A percentile compares a stretch with the other conserved stretches of the same genome.
phyloP scores from a whole-genome alignment of 2,888 invertebrate genomes.

The Diachrysia chrysitis region DNA sequence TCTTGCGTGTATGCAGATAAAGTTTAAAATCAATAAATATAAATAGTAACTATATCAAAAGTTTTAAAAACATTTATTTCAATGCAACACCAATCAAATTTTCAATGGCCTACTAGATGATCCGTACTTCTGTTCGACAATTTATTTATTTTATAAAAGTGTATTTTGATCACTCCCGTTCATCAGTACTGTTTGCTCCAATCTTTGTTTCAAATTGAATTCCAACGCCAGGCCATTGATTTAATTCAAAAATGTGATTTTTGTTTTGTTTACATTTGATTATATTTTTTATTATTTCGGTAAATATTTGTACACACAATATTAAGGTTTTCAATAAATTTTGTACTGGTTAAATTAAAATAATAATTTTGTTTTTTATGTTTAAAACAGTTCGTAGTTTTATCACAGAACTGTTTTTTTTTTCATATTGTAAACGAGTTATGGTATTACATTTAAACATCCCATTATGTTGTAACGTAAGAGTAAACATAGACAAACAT shows the following conservation, averaged over 20 bases:
- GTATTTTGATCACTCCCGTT: slow-evolving; percentile 40
- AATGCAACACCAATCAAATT: slow-evolving; percentile 36
- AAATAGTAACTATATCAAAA: slow-evolving; percentile 6
- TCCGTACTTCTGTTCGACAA: slow-evolving; percentile 28
- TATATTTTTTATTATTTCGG: slow-evolving; percentile 21
- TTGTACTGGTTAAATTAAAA: not conserved
- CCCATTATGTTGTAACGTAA: too few relatives aligned
- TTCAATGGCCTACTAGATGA: slow-evolving; percentile 34
- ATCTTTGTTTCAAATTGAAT: slow-evolving; percentile 56
- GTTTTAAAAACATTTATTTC: slow-evolving; percentile 18
- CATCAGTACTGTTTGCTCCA: slow-evolving; percentile 53
- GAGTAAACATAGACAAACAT: too few relatives aligned
- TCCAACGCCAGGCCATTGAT: slow-evolving; percentile 40
- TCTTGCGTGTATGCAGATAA: not conserved
- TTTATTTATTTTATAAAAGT: slow-evolving; percentile 42
- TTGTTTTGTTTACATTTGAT: slow-evolving; percentile 45
- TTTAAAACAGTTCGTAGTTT: too few relatives aligned
- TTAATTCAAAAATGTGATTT: slow-evolving; percentile 48
- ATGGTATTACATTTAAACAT: too few relatives aligned
- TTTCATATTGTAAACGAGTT: too few relatives aligned
- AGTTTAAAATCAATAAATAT: not conserved
- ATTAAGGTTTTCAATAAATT: not conserved
- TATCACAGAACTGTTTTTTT: too few relatives aligned
- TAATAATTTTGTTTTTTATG: too few relatives aligned
- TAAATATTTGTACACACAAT: slow-evolving; percentile 10